These are phyloP conservation scores for Solea solea DNA, from an alignment of 2,113 vertebrate genomes.

Conservation along the genomic window DNA sequence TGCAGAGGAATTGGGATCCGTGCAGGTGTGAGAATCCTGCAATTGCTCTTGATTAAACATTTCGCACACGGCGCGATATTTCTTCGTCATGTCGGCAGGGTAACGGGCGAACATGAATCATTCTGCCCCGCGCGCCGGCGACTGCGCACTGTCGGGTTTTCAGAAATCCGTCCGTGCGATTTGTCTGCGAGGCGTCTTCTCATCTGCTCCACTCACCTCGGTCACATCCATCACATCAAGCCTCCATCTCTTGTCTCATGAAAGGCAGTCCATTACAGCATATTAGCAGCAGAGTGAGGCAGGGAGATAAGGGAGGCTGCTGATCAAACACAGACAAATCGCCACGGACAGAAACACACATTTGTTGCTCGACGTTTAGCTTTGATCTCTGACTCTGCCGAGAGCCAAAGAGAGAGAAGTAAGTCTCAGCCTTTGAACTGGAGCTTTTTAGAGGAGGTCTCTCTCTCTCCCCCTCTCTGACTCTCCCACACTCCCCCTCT, in stretches of 20 bases:
- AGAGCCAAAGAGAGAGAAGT: constrained; percentile 64
- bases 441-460: constrained; percentile 61
- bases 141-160: constrained; percentile 14
- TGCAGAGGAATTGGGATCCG: constrained; percentile 15
- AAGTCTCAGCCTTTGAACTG: constrained; percentile 77
- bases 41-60: not conserved
- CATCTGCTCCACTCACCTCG: constrained; percentile 61
- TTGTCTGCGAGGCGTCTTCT: constrained; percentile 51
- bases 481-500: not conserved
- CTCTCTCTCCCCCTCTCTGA: constrained; percentile 15
- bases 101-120: constrained; percentile 11
- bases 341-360: constrained; percentile 80
- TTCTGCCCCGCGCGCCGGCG: not conserved
- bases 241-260: constrained; percentile 63
- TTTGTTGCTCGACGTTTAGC: constrained; percentile 74
- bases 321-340: constrained; percentile 82
- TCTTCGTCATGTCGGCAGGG: constrained; percentile 9
- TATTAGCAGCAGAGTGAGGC: constrained; percentile 75
- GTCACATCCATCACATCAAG: constrained; percentile 71
- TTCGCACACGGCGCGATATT: not conserved
- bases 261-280: constrained; percentile 77
- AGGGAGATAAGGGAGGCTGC: constrained; percentile 71
- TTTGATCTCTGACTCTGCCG: constrained; percentile 78
- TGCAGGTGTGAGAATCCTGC: constrained; percentile 11
- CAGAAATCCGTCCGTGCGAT: constrained; percentile 38